Percentiles rank a stretch among this genome's conserved stretches.
Conservation (phyloP, 2,113 vertebrate genomes). For the Channa maculata region DNA sequence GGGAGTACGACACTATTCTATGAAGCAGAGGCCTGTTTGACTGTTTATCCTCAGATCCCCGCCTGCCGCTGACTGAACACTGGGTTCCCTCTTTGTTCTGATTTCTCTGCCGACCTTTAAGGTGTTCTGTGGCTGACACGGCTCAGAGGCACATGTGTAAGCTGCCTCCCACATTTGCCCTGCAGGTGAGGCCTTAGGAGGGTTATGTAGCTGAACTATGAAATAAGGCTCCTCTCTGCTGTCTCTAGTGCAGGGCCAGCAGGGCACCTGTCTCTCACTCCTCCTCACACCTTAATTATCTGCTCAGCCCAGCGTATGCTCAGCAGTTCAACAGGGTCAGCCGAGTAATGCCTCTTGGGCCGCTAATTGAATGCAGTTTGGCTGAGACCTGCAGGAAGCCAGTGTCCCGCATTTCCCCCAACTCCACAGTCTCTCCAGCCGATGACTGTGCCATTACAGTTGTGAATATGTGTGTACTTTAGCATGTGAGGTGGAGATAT, state of each 20-base stretch:
- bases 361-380: slow-evolving; percentile 67
- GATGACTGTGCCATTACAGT: slow-evolving; percentile 49
- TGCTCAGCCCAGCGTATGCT: slow-evolving; percentile 63
- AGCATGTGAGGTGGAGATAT: slow-evolving; percentile 30
- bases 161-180: slow-evolving; percentile 74
- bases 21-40: slow-evolving; percentile 8
- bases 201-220: slow-evolving; percentile 59
- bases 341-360: slow-evolving; percentile 67
- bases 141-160: slow-evolving; percentile 75
- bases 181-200: slow-evolving; percentile 72
- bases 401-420: slow-evolving; percentile 39
- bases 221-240: slow-evolving; percentile 65
- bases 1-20: slow-evolving; percentile 25
- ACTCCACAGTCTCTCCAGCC: slow-evolving; percentile 41
- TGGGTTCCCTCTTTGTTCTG: slow-evolving; percentile 28
- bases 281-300: slow-evolving; percentile 82
- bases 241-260: slow-evolving; percentile 58
- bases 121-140: slow-evolving; percentile 44
- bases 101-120: slow-evolving; percentile 57
- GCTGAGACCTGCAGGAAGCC: slow-evolving; percentile 39
- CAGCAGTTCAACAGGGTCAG: slow-evolving; percentile 74
- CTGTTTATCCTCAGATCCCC: slow-evolving; percentile 57
- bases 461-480: slow-evolving; percentile 41
- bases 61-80: slow-evolving; percentile 34
- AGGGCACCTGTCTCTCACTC: slow-evolving; percentile 74